Base-by-base conservation (phyloP, 2,797 vertebrate genomes). In the Euphonia xanthogaster region DNA sequence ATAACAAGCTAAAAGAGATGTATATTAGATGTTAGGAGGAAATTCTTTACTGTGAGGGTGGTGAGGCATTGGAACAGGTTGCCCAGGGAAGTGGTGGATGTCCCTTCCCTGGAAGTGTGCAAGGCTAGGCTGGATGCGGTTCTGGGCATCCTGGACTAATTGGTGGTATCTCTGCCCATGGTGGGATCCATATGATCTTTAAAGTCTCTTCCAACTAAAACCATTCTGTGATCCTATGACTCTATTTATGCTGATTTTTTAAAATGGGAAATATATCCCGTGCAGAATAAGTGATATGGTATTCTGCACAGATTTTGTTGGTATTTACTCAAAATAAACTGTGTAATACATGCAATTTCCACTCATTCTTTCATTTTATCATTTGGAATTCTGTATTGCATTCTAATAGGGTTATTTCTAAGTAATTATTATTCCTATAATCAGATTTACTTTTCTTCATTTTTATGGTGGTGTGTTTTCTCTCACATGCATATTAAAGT, bases 161-260 rank as follows among this genome's bases (percentile, higher is more conserved):
- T 22, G 25, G 1, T 22, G 6, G 1, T 19, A 23, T 27, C 33
- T 45, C 57, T 65, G 25, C 10, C 21, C 2, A 0, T 23, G 21
- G 12, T 51, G 30, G 14, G 21, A 58, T 33, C 14, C 7, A 58
- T 7, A 33, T 31, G n/a, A 51, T 17, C 18, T 35, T 44, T 30
- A 31, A 70, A 76, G 10, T 40, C 4, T 7, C 7, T 40, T 58
- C 17, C 33, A 77, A 20, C 7, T 71, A 30, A 76, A 45, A 65
- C 10, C 8, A 31, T 44, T 63, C 22, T 39, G 28, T 44, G 37
- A 82, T 15, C 30, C 44, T 45, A 6, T 30, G 9, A 25, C 30
- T 39, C 24, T 33, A 20, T 31, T 86, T 83, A 40, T 15, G 8
- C 1, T 5, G 1, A 20, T 16, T 54, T 27, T 71, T 71, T 33